These are phyloP conservation scores for Graptemys geographica DNA, from an alignment of 2,797 vertebrate genomes.

Conservation along the genomic window DNA sequence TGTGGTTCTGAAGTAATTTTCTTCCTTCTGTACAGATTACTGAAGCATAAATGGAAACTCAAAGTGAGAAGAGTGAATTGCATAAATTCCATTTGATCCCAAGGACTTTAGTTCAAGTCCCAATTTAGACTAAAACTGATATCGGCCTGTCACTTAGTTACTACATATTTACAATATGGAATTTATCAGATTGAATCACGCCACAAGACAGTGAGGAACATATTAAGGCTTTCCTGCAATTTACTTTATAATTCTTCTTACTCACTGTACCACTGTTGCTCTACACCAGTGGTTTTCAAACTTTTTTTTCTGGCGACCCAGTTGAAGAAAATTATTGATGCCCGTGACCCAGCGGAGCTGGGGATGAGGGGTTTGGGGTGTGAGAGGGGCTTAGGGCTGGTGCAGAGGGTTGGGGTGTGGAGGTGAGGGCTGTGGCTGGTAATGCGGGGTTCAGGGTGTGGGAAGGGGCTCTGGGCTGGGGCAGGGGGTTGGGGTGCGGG, in stretches of 20 bases:
- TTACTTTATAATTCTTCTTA: background rate
- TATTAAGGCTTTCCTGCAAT: background rate
- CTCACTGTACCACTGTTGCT: background rate
- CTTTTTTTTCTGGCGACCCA: too few species aligned
- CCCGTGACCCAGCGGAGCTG: rapidly evolving
- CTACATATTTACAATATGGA: background rate
- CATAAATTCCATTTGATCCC: background rate
- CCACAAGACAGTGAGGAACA: background rate
- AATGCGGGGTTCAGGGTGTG: too few species aligned
- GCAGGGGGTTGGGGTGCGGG: too few species aligned
- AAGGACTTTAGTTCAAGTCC: background rate
- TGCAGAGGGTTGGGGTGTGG: too few species aligned
- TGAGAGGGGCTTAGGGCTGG: too few species aligned
- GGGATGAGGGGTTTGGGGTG: too few species aligned
- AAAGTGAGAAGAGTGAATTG: background rate
- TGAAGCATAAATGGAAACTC: background rate
- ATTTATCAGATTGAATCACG: background rate
- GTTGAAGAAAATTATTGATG: too few species aligned
- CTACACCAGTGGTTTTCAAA: background rate
- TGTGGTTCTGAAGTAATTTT: background rate
- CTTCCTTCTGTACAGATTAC: background rate
- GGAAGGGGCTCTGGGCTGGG: too few species aligned
- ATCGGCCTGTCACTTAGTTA: background rate
- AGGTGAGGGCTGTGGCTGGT: too few species aligned
- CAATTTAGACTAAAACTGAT: background rate